Evolutionary conservation across 2,113 vertebrate species (phyloP).

Genomic region (Parus major): DNA sequence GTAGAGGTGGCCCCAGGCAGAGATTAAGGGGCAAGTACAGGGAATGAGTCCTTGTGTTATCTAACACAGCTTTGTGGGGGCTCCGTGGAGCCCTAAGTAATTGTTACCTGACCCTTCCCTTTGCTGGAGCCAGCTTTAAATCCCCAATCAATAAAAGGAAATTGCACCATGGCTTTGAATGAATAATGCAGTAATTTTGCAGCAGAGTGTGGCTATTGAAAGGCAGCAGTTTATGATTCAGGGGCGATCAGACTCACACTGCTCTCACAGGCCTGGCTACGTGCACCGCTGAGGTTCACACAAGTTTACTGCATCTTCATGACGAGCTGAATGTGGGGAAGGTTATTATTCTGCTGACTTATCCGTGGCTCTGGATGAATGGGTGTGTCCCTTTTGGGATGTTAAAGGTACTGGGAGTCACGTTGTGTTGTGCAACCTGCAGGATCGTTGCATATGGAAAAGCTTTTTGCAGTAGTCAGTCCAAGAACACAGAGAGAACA

Average conservation of each 20-base stretch:
- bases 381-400: not conserved
- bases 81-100: not conserved
- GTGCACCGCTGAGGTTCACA: not conserved
- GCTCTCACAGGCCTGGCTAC: not conserved
- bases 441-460: rapidly evolving
- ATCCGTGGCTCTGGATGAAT: not conserved
- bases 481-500: not conserved
- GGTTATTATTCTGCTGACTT: not conserved
- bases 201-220: not conserved
- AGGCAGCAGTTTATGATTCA: not conserved
- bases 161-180: not conserved
- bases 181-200: not conserved
- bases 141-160: not conserved
- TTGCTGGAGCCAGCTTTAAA: not conserved
- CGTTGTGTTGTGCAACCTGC: not conserved
- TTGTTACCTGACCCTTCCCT: not conserved
- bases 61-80: not conserved
- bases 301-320: not conserved
- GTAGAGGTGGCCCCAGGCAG: not conserved
- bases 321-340: not conserved
- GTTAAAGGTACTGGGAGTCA: not conserved
- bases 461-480: not conserved
- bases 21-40: not conserved
- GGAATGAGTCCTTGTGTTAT: not conserved
- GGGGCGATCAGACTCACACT: not conserved